A percentile compares a stretch with the other conserved stretches of the same genome.
Evolutionary conservation across 2,797 vertebrate species (phyloP).

Genomic region (Cryptoblepharus egeriae): DNA sequence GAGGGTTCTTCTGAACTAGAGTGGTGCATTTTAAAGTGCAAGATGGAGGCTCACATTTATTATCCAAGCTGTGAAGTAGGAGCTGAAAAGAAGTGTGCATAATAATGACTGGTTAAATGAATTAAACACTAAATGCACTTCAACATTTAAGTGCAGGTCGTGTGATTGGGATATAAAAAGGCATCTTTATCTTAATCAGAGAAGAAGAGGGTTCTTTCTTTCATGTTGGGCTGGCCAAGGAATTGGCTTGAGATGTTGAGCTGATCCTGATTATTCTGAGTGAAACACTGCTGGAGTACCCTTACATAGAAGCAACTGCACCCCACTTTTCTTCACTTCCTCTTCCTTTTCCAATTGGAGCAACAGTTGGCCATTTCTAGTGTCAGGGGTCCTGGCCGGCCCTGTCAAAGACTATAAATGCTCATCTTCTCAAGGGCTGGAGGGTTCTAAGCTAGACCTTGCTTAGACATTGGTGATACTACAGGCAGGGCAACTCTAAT

Average conservation of each 20-base stretch:
- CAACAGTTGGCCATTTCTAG: too few species aligned
- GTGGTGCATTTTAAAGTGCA: neutral
- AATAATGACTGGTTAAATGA: neutral
- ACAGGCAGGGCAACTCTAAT: neutral
- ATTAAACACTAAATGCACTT: constrained; percentile 5
- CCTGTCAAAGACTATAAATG: too few species aligned
- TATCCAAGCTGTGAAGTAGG: neutral
- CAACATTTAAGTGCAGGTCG: fast-evolving
- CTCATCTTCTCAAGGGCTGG: neutral
- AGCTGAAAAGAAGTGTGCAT: neutral
- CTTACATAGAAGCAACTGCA: neutral
- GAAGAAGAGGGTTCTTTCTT: neutral
- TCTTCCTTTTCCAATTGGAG: too few species aligned
- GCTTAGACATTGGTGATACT: neutral
- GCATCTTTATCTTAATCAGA: constrained; percentile 9
- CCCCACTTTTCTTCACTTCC: too few species aligned
- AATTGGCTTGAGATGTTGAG: neutral
- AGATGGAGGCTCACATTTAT: neutral
- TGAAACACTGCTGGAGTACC: neutral
- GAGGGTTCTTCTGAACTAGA: neutral
- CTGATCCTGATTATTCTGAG: neutral
- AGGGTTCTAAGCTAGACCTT: neutral
- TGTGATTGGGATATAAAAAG: neutral
- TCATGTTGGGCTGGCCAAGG: too few species aligned
- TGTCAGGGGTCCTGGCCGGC: too few species aligned